Evolutionary conservation across 2,888 invertebrate genomes (phyloP).

Genomic region (Sesia apiformis): DNA sequence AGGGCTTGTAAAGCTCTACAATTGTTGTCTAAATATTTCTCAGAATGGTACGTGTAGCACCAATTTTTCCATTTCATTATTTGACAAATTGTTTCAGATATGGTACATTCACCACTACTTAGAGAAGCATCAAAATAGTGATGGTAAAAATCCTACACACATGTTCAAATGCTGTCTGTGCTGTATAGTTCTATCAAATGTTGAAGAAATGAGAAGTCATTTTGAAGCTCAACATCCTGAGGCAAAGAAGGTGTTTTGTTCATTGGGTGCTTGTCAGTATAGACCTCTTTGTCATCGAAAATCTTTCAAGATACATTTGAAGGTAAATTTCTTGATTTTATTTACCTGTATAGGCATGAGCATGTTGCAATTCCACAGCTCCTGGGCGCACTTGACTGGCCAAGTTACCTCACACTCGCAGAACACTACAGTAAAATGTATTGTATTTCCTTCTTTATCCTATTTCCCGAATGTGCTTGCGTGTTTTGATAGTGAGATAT

Average conservation of each 20-base stretch:
- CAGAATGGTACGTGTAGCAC: too few species aligned
- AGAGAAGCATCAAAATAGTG: conserved; percentile 28
- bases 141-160: conserved; percentile 19
- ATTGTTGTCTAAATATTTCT: too few species aligned
- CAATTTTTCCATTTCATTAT: too few species aligned
- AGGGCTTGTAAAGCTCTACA: too few species aligned
- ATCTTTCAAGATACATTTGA: conserved; percentile 58
- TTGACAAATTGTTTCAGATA: conserved; percentile 26
- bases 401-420: too few species aligned
- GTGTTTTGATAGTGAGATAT: too few species aligned
- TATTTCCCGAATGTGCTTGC: too few species aligned
- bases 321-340: conserved; percentile 29
- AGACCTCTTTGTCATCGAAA: conserved; percentile 56
- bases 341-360: neutral
- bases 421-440: too few species aligned
- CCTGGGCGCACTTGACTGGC: too few species aligned
- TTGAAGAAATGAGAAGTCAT: conserved; percentile 50
- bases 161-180: conserved; percentile 58
- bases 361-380: too few species aligned
- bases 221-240: conserved; percentile 46
- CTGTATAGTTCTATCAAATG: conserved; percentile 33
- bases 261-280: conserved; percentile 46
- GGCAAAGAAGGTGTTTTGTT: conserved; percentile 54
- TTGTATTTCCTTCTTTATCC: too few species aligned
- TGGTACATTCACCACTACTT: conserved; percentile 56